Evolutionary conservation across 2,113 vertebrate genomes (phyloP).

Genomic region (Tamias sibiricus): DNA sequence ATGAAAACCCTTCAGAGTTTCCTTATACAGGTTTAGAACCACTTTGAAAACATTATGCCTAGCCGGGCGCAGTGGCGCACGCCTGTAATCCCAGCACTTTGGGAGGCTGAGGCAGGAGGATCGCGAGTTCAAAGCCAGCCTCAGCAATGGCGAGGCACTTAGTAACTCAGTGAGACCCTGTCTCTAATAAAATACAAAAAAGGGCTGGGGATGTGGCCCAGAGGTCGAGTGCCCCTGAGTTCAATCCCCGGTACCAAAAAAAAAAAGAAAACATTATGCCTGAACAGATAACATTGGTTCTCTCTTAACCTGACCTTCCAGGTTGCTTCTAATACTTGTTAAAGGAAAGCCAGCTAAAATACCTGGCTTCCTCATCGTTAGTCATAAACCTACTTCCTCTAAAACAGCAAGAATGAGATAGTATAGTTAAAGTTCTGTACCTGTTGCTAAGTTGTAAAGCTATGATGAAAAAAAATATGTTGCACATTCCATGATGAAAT

Average conservation of each 20-base stretch:
- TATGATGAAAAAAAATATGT: neutral
- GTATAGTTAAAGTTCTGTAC: neutral
- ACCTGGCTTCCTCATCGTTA: neutral
- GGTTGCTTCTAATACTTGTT: neutral
- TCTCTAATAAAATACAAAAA: no score
- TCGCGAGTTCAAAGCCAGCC: no score
- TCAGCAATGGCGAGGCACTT: no score
- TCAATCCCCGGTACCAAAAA: no score
- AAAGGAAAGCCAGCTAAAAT: slow-evolving; percentile 15
- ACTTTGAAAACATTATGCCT: neutral
- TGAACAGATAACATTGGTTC: neutral
- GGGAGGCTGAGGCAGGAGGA: no score
- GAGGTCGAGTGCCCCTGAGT: no score
- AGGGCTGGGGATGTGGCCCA: no score
- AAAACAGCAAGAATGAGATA: neutral
- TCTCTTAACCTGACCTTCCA: neutral
- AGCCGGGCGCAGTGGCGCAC: no score
- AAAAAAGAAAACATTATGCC: no score
- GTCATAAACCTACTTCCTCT: neutral
- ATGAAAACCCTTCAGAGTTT: neutral
- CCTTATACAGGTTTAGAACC: neutral
- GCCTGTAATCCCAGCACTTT: no score
- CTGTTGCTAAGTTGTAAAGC: neutral
- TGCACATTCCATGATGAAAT: neutral
- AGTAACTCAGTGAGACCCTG: no score